A percentile compares a stretch with the other conserved stretches of the same genome.
Evolutionary conservation across 2,888 invertebrate genomes (phyloP).

Genomic region (Nomada fucata): DNA sequence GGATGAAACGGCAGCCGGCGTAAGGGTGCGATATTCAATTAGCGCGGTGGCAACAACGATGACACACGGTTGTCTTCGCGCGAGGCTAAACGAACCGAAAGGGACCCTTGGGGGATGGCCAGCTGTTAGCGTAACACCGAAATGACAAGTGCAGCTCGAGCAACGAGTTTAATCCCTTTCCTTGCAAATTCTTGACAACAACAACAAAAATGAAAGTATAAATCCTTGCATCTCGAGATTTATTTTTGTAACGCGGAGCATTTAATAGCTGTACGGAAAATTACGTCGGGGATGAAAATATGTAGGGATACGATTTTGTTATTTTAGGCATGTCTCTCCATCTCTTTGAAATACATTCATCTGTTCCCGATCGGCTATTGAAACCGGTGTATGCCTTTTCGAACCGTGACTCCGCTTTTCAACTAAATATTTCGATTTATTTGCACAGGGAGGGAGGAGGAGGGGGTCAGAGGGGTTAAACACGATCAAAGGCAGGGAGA

Average conservation of each 20-base stretch:
- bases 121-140: slow-evolving; percentile 50
- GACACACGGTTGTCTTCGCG: slow-evolving; percentile 59
- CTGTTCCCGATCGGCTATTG: slow-evolving; percentile 2
- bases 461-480: slow-evolving; percentile 28
- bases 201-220: no score
- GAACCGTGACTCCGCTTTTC: slow-evolving; percentile 42
- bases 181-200: no score
- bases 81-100: slow-evolving; percentile 55
- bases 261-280: no score
- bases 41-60: slow-evolving; percentile 50
- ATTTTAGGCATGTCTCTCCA: neutral
- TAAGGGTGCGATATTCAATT: slow-evolving; percentile 60
- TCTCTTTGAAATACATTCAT: neutral
- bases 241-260: no score
- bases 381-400: slow-evolving; percentile 2
- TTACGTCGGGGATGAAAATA: neutral
- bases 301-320: neutral
- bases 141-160: slow-evolving; percentile 22
- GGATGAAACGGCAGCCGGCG: slow-evolving; percentile 22
- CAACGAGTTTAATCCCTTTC: slow-evolving; percentile 4
- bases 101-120: slow-evolving; percentile 59
- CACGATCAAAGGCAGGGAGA: slow-evolving; percentile 33
- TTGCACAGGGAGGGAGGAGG: slow-evolving; percentile 45
- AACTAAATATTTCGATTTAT: slow-evolving; percentile 60
- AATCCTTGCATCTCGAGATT: no score